Percentiles rank a stretch among this genome's conserved stretches.
phyloP scores from a whole-genome alignment of 2,113 vertebrate species.

The Ictidomys tridecemlineatus region DNA sequence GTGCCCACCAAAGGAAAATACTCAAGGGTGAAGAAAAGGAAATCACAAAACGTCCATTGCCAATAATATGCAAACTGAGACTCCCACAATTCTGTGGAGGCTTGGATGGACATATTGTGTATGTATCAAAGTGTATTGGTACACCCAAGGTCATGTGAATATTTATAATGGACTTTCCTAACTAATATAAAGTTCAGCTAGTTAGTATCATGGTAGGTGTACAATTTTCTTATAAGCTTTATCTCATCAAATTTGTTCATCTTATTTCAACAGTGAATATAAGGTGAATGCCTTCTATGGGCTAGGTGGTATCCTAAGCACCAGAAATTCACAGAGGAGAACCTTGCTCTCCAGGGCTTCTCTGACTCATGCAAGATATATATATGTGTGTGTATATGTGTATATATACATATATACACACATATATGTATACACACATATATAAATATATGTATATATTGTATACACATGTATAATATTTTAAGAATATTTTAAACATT shows the following conservation, averaged over 20 bases:
- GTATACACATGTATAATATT: not conserved
- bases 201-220: not conserved
- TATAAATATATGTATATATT: too few relatives aligned
- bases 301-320: not conserved
- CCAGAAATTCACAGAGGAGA: not conserved
- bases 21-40: not conserved
- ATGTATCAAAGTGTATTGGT: not conserved
- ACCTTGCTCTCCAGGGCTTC: not conserved
- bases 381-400: not conserved
- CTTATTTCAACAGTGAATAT: not conserved
- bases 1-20: not conserved
- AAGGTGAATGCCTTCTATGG: not conserved
- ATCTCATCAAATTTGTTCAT: constrained; percentile 23
- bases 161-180: not conserved
- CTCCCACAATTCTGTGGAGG: not conserved
- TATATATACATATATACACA: too few relatives aligned
- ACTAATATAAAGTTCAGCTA: not conserved
- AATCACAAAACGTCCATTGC: not conserved
- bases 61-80: not conserved
- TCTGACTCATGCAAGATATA: not conserved
- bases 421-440: too few relatives aligned
- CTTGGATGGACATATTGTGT: not conserved
- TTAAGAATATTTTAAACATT: not conserved
- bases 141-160: not conserved
- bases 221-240: constrained; percentile 28